Conservation (phyloP, 2,113 vertebrate species). For the Siphamia tubifer region DNA sequence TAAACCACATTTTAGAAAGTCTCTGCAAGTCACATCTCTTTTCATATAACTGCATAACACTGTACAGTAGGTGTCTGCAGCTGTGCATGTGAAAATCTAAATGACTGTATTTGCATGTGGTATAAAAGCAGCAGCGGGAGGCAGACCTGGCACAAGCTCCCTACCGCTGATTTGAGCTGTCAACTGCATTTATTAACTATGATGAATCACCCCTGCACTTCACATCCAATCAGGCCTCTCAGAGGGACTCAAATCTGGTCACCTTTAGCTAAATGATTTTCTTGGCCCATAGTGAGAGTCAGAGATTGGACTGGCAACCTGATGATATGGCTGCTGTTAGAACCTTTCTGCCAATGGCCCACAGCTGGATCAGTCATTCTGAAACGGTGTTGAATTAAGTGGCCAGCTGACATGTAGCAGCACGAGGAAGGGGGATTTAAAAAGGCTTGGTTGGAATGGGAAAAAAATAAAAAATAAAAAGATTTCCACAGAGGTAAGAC, state of each 20-base stretch:
- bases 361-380: slow-evolving; percentile 59
- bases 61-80: slow-evolving; percentile 20
- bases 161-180: slow-evolving; percentile 75
- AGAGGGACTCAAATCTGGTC: slow-evolving; percentile 71
- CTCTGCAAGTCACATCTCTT: too few species aligned
- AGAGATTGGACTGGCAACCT: slow-evolving; percentile 47
- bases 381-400: slow-evolving; percentile 41
- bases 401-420: slow-evolving; percentile 28
- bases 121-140: slow-evolving; percentile 55
- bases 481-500: neutral
- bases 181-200: slow-evolving; percentile 77
- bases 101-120: slow-evolving; percentile 69
- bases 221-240: slow-evolving; percentile 77
- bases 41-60: neutral
- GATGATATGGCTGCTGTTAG: slow-evolving; percentile 36
- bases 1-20: neutral
- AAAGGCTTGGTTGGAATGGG: neutral
- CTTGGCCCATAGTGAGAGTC: slow-evolving; percentile 55
- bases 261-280: slow-evolving; percentile 79
- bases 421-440: neutral
- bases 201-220: slow-evolving; percentile 76
- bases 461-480: neutral
- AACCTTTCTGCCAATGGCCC: slow-evolving; percentile 35
- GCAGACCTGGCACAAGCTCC: slow-evolving; percentile 57
- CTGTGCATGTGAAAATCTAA: slow-evolving; percentile 55